Percentiles rank a stretch among this genome's conserved stretches.
phyloP scores from a whole-genome alignment of 2,797 vertebrate species.

The Peromyscus melanophrys region DNA sequence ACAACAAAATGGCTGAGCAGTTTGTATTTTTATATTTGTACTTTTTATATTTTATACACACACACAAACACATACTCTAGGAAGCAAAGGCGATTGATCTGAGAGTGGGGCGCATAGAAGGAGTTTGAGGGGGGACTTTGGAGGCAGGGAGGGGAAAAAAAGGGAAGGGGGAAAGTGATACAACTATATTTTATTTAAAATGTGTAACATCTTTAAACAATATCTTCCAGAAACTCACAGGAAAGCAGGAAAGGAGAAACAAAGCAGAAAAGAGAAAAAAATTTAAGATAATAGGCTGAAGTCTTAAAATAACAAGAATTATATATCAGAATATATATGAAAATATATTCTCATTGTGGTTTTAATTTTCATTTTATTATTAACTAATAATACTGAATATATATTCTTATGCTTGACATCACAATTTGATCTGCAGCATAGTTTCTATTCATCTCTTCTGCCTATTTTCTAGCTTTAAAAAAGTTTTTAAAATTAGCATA shows the following conservation, averaged over 20 bases:
- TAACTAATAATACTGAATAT: not conserved
- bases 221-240: not conserved
- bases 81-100: not conserved
- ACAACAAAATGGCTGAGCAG: not conserved
- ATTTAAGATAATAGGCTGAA: not conserved
- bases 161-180: too few relatives aligned
- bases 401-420: not conserved
- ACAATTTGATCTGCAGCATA: not conserved
- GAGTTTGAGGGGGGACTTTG: not conserved
- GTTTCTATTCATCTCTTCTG: not conserved
- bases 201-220: not conserved
- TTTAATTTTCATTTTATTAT: not conserved
- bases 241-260: not conserved
- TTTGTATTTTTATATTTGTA: not conserved
- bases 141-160: not conserved
- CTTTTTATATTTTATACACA: not conserved
- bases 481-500: conserved; percentile 6
- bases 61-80: not conserved
- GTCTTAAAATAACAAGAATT: not conserved
- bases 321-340: not conserved
- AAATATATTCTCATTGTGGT: not conserved
- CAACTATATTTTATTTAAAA: not conserved
- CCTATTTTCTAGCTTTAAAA: not conserved
- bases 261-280: not conserved
- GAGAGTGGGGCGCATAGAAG: not conserved